phyloP scores from a whole-genome alignment of 2,113 vertebrate species.

The Pipra filicauda region DNA sequence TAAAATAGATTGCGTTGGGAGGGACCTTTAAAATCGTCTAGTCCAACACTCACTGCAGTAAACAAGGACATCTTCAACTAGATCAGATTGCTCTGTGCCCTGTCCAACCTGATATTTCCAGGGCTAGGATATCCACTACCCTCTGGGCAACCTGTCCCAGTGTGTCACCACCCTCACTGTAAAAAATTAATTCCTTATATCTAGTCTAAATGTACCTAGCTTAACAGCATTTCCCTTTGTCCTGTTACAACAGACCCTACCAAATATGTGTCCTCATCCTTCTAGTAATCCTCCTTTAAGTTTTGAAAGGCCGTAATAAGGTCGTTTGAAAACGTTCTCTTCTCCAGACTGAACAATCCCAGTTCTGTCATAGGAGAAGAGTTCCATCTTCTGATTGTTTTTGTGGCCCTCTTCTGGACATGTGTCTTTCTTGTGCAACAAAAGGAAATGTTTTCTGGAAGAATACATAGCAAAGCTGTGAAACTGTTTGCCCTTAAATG shows the following conservation, averaged over 20 bases:
- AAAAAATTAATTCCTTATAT: background rate
- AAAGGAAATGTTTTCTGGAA: background rate
- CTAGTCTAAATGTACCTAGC: background rate
- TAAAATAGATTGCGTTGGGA: background rate
- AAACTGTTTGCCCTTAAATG: background rate
- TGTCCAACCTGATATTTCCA: background rate
- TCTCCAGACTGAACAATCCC: background rate
- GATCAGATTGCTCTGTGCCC: background rate
- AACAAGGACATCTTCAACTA: background rate
- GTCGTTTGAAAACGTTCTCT: background rate
- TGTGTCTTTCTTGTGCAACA: background rate
- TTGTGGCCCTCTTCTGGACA: background rate
- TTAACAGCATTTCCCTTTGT: background rate
- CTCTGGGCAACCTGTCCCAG: background rate
- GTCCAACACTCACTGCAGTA: background rate
- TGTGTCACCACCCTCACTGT: background rate
- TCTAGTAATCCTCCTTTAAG: background rate
- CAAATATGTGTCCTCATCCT: background rate
- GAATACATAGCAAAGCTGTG: background rate
- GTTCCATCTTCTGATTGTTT: background rate
- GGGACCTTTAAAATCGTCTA: background rate
- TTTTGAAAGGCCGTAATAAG: background rate
- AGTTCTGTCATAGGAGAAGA: background rate
- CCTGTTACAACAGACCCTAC: fast-evolving
- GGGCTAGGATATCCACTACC: too few relatives aligned